phyloP scores from a whole-genome alignment of 2,797 vertebrate species.

The Pseudocheirus occidentalis region DNA sequence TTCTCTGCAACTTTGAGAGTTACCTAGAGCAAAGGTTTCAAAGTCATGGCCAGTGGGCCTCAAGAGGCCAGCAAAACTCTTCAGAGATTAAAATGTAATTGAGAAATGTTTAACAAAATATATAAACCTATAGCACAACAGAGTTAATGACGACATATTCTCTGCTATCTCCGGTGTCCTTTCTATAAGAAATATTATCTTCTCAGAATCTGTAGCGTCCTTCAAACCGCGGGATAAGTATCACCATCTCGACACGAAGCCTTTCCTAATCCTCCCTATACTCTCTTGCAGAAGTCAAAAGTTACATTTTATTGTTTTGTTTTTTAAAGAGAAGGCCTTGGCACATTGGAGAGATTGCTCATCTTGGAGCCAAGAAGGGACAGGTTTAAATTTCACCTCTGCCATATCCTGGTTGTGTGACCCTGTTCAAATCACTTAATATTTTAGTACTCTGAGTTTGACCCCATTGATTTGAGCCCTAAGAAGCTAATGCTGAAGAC shows the following conservation, averaged over 20 bases:
- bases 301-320: background rate
- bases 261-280: background rate
- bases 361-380: background rate
- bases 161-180: background rate
- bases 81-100: background rate
- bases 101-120: background rate
- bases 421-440: background rate
- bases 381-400: background rate
- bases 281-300: background rate
- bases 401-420: background rate
- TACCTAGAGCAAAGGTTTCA: background rate
- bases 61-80: background rate
- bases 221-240: background rate
- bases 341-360: background rate
- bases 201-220: background rate
- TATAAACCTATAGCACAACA: background rate
- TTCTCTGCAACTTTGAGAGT: background rate
- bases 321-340: background rate
- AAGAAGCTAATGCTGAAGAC: background rate
- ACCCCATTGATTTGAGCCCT: background rate
- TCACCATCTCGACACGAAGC: background rate
- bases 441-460: background rate
- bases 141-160: background rate
- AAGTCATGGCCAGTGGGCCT: background rate
- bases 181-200: too few species aligned